phyloP scores from a whole-genome alignment of 2,797 vertebrate species.

The Rallus crepitans region DNA sequence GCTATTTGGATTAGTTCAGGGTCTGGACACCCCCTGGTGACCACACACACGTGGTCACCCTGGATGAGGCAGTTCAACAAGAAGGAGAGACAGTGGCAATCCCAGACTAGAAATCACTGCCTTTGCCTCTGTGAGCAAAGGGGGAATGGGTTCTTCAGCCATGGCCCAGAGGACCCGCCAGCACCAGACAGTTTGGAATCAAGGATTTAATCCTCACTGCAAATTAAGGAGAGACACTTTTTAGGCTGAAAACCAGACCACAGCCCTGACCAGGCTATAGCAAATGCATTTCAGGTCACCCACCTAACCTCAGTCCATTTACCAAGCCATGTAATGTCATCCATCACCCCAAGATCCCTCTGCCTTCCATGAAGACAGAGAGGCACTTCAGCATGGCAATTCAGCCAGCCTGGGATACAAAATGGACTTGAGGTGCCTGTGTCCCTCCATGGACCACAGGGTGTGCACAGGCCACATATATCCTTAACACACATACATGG shows the following conservation, averaged over 20 bases:
- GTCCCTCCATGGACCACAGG: background rate
- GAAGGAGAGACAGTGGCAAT: background rate
- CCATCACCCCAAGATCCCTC: background rate
- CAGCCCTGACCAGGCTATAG: background rate
- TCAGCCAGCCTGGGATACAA: background rate
- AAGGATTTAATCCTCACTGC: background rate
- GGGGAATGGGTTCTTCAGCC: background rate
- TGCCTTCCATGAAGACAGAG: background rate
- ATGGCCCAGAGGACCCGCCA: background rate
- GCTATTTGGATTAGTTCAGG: background rate
- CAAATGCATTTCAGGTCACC: background rate
- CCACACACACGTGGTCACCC: fast-evolving
- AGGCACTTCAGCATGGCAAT: background rate
- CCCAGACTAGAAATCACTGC: background rate
- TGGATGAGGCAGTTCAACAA: background rate
- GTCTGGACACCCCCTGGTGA: background rate
- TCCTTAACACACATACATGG: background rate
- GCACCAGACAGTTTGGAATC: background rate
- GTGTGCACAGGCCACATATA: background rate
- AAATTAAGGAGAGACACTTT: background rate
- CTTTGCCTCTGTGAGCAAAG: background rate
- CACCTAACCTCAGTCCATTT: background rate
- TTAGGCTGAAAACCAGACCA: background rate
- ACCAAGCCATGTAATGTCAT: background rate
- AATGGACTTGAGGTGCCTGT: fast-evolving